Conservation (phyloP, 2,797 vertebrate species). For the Lophius americanus region DNA sequence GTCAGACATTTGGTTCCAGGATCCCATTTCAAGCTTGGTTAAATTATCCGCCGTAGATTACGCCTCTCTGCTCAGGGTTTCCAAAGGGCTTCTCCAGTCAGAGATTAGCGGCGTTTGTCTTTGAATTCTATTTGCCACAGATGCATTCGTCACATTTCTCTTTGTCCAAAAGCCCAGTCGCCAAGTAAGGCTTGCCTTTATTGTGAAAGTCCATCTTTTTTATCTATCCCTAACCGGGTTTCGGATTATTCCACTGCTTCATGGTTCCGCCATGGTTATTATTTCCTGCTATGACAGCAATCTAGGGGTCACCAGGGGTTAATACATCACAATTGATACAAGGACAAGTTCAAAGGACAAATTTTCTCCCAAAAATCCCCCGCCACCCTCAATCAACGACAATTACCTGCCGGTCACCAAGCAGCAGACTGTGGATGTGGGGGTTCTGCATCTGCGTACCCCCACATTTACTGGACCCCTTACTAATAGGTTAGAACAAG, state of each 20-base stretch:
- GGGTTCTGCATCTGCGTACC: background rate
- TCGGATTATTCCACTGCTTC: slow-evolving; percentile 37
- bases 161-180: slow-evolving; percentile 38
- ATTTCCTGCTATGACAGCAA: slow-evolving; percentile 40
- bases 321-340: slow-evolving; percentile 54
- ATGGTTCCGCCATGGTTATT: slow-evolving; percentile 35
- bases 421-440: slow-evolving; percentile 51
- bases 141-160: slow-evolving; percentile 72
- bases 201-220: background rate
- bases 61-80: slow-evolving; percentile 41
- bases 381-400: slow-evolving; percentile 41
- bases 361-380: slow-evolving; percentile 52
- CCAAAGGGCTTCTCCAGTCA: slow-evolving; percentile 49
- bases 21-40: slow-evolving; percentile 42
- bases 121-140: slow-evolving; percentile 66
- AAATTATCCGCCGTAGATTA: slow-evolving; percentile 49
- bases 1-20: slow-evolving; percentile 46
- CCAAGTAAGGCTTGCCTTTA: slow-evolving; percentile 38
- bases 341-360: slow-evolving; percentile 40
- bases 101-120: slow-evolving; percentile 76
- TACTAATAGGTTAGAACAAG: slow-evolving; percentile 69
- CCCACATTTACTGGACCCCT: slow-evolving; percentile 47
- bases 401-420: slow-evolving; percentile 66
- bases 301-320: slow-evolving; percentile 56
- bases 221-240: too few species aligned